Conservation (phyloP, 2,888 invertebrate species). For the Myopa tessellatipennis region DNA sequence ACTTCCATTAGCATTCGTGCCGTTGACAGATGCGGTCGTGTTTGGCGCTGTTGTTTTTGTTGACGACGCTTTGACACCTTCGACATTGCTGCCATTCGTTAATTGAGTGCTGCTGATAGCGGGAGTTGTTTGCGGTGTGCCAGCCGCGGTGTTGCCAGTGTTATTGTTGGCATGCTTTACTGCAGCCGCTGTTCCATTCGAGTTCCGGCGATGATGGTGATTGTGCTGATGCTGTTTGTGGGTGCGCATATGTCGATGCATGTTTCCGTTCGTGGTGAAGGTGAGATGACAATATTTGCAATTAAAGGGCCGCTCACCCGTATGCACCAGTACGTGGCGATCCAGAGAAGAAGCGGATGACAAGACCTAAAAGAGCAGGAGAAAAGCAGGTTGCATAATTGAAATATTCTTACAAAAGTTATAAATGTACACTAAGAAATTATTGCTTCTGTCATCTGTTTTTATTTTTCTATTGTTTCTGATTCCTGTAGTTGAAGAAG, state of each 20-base stretch:
- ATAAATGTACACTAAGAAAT: too few species aligned
- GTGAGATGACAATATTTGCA: constrained; percentile 83
- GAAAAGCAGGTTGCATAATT: constrained; percentile 23
- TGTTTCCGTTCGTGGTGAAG: constrained; percentile 87
- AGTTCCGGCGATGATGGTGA: constrained; percentile 59
- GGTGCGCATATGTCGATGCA: constrained; percentile 85
- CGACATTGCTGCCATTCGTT: constrained; percentile 39
- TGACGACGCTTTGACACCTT: constrained; percentile 44
- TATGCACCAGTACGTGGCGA: constrained; percentile 83
- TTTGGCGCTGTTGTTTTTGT: constrained; percentile 40
- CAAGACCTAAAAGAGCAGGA: constrained; percentile 70
- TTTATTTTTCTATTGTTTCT: too few species aligned
- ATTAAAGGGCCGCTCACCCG: constrained; percentile 83
- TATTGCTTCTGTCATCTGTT: too few species aligned
- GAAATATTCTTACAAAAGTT: not conserved
- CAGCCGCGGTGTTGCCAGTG: constrained; percentile 44
- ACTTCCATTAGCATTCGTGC: constrained; percentile 54
- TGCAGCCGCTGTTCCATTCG: constrained; percentile 51
- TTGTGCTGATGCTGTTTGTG: constrained; percentile 71
- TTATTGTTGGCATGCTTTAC: constrained; percentile 39
- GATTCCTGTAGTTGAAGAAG: too few species aligned
- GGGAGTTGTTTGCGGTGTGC: constrained; percentile 23
- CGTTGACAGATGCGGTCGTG: constrained; percentile 38
- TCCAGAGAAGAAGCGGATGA: constrained; percentile 84
- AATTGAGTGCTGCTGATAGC: constrained; percentile 38